These are phyloP conservation scores for Ceratina calcarata DNA, from an alignment of 1,140 invertebrate genomes.

Conservation along the genomic window DNA sequence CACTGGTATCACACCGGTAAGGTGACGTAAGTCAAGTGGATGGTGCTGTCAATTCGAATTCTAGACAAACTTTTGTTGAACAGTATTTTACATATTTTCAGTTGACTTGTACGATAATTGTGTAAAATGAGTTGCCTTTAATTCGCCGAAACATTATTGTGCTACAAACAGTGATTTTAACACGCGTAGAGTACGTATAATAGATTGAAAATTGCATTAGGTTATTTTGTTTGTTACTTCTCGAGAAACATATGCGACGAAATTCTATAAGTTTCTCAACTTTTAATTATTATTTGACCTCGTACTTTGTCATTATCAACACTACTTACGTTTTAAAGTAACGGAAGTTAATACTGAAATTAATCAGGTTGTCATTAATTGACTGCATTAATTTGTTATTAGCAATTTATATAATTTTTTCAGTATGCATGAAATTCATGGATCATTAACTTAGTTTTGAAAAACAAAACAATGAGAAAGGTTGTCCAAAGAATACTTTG, in stretches of 20 bases:
- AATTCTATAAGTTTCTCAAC: conserved; percentile 6
- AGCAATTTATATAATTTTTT: conserved; percentile 10
- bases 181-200: neutral
- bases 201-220: neutral
- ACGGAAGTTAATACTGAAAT: too few species aligned
- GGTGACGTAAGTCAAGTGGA: neutral
- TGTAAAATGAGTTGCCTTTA: conserved; percentile 13
- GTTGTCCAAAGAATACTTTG: conserved; percentile 6
- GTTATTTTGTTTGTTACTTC: conserved; percentile 28
- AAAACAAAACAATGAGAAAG: conserved; percentile 21
- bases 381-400: neutral
- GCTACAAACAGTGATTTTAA: neutral
- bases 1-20: conserved; percentile 14
- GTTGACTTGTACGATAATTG: neutral
- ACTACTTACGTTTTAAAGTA: too few species aligned
- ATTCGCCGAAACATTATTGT: neutral
- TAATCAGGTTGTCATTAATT: neutral
- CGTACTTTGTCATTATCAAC: neutral
- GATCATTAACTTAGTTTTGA: conserved; percentile 3
- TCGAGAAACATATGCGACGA: neutral
- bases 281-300: neutral
- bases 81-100: neutral
- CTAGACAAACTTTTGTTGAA: conserved; percentile 5
- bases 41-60: neutral
- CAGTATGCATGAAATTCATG: conserved; percentile 16